Conservation (phyloP, 2,888 invertebrate species). For the Catocala fraxini region DNA sequence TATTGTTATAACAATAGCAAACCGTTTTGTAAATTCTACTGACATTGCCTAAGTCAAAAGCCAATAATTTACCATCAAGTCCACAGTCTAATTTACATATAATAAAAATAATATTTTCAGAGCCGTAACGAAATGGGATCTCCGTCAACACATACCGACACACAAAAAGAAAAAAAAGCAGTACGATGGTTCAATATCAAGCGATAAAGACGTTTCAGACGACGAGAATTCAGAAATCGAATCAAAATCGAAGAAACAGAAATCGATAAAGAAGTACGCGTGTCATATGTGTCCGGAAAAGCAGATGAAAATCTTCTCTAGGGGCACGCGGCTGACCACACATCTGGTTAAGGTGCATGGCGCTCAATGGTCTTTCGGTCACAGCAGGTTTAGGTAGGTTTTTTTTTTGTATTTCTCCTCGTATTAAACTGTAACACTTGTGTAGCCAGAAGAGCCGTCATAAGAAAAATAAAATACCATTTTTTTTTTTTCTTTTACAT, state of each 20-base stretch:
- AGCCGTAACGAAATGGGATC: conserved; percentile 88
- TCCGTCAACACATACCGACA: conserved; percentile 86
- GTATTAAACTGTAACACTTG: no score
- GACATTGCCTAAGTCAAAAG: no score
- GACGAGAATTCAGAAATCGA: conserved; percentile 60
- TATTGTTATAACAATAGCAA: no score
- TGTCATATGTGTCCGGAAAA: conserved; percentile 92
- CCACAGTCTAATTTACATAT: no score
- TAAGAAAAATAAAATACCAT: no score
- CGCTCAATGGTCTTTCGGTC: conserved; percentile 92
- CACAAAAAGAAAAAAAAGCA: conserved; percentile 68
- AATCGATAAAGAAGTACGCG: conserved; percentile 74
- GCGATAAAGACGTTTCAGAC: conserved; percentile 53
- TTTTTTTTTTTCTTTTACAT: no score
- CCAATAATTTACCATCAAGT: no score
- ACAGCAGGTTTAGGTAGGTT: conserved; percentile 90
- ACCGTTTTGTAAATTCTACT: not conserved
- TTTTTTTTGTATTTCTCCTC: no score
- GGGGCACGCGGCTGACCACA: conserved; percentile 90
- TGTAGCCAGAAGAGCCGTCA: no score
- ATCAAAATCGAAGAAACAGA: conserved; percentile 57
- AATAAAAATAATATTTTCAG: conserved; percentile 61
- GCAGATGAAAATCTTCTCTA: conserved; percentile 83
- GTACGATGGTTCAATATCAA: conserved; percentile 12
- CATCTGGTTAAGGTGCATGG: conserved; percentile 92